phyloP scores from a whole-genome alignment of 2,797 vertebrate genomes.

The Pseudochromis fuscus region DNA sequence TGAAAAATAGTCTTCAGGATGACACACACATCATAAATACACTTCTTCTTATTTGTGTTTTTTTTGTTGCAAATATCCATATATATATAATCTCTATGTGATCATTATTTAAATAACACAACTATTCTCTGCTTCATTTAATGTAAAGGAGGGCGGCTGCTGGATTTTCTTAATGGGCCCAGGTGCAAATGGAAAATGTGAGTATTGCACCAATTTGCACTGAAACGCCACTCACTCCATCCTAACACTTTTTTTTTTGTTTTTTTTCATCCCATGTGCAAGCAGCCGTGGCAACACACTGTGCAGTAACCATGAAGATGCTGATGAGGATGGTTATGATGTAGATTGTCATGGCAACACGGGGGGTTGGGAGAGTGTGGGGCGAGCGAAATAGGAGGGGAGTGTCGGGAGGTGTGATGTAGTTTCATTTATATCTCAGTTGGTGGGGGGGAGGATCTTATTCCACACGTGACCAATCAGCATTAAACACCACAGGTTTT shows the following conservation, averaged over 20 bases:
- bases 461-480: not conserved
- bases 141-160: slow-evolving; percentile 48
- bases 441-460: too few species aligned
- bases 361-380: slow-evolving; percentile 47
- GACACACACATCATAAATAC: slow-evolving; percentile 84
- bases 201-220: slow-evolving; percentile 11
- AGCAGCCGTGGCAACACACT: slow-evolving; percentile 48
- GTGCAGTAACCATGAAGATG: slow-evolving; percentile 53
- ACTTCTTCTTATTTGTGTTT: slow-evolving; percentile 64
- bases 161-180: slow-evolving; percentile 17
- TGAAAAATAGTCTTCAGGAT: slow-evolving; percentile 82
- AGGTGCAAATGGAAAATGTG: slow-evolving; percentile 6
- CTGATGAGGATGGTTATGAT: slow-evolving; percentile 54
- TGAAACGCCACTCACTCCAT: slow-evolving; percentile 15
- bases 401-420: slow-evolving; percentile 5
- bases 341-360: slow-evolving; percentile 86
- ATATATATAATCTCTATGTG: slow-evolving; percentile 83
- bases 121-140: slow-evolving; percentile 70
- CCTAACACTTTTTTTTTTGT: slow-evolving; percentile 21
- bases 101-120: slow-evolving; percentile 82
- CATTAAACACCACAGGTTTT: not conserved
- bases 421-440: not conserved
- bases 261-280: slow-evolving; percentile 20
- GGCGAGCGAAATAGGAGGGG: not conserved
- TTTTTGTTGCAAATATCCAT: slow-evolving; percentile 79